Percentiles rank a stretch among this genome's conserved stretches.
Evolutionary conservation across 2,797 vertebrate genomes (phyloP).

Genomic region (Chrysocyon brachyurus): DNA sequence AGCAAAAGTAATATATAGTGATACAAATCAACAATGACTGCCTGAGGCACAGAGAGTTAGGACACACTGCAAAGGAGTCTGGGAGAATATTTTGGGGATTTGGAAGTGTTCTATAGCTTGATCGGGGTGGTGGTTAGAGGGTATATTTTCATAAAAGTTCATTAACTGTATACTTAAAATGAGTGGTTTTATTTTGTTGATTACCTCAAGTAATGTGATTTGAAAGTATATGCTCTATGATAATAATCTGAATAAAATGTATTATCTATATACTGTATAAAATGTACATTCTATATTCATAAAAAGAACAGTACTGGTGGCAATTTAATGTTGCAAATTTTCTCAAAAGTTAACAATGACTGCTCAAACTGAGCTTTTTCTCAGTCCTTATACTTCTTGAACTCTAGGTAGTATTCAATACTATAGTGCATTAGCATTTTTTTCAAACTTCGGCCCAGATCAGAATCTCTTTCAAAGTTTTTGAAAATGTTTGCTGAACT

Average conservation of each 20-base stretch:
- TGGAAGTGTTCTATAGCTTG: neutral
- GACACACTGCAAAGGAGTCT: neutral
- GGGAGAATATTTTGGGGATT: neutral
- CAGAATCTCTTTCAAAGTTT: neutral
- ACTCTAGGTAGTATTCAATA: neutral
- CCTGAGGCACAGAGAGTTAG: neutral
- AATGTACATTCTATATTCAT: neutral
- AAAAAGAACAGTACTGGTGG: neutral
- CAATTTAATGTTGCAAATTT: neutral
- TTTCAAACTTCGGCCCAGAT: neutral
- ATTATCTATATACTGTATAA: neutral
- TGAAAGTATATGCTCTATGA: neutral
- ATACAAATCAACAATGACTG: slow-evolving; percentile 11
- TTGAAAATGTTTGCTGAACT: neutral
- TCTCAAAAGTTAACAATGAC: neutral
- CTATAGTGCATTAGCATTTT: neutral
- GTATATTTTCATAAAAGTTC: slow-evolving; percentile 15
- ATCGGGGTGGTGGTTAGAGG: neutral
- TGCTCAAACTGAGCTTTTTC: neutral
- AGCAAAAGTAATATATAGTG: neutral
- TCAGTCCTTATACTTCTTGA: neutral
- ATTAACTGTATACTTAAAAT: neutral
- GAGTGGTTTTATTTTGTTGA: neutral
- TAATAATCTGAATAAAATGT: slow-evolving; percentile 12
- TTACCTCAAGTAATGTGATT: neutral